Base-by-base conservation (phyloP, 1,140 invertebrate species). In the Drosophila albomicans region DNA sequence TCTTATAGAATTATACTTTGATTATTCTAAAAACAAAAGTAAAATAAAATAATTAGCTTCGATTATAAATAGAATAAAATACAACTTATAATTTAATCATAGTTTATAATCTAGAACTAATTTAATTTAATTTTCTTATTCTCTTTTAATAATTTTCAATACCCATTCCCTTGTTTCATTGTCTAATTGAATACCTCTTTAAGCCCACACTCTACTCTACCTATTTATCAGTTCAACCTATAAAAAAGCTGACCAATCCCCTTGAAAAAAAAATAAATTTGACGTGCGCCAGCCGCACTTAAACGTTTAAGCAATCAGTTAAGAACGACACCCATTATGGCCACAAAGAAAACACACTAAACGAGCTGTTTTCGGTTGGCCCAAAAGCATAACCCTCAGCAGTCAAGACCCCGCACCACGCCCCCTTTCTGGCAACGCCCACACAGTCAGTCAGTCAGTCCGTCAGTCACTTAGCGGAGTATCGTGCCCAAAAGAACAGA, bases 401-500 rank as follows among this genome's bases (percentile, higher is more conserved):
- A 8, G 30, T 35, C 32, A 5, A 32, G 13, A 16, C 52, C n/a
- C 35, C 10, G 8, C 35, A 38, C 11, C 30, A 5, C 38, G 8
- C 46, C 41, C 11, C 46, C 48, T 25, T 25, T 8, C 51, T 25
- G 46, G 61, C 58, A 62, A 74, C 69, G 46, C 59, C 78, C 69
- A 72, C 69, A 49, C 38, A 54, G 69, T 48, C 59, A 61, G 59
- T 32, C 58, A 62, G 59, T 30, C 52, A 63, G 38, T n/a, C 38
- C 2, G 3, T 11, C 68, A 72, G 63, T 56, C 35, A 54, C 64
- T 58, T 52, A 59, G 59, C 16, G 45, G 58, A 38, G 57, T 70
- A 75, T 63, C 48, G 78, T 66, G 41, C 45, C 43, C 58, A 30
- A 72, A 25, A 73, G 73, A 49, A 64, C 45, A 35, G 41, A 68